These are phyloP conservation scores for Meliscaeva auricollis DNA, from an alignment of 2,888 invertebrate species.

Conservation along the genomic window DNA sequence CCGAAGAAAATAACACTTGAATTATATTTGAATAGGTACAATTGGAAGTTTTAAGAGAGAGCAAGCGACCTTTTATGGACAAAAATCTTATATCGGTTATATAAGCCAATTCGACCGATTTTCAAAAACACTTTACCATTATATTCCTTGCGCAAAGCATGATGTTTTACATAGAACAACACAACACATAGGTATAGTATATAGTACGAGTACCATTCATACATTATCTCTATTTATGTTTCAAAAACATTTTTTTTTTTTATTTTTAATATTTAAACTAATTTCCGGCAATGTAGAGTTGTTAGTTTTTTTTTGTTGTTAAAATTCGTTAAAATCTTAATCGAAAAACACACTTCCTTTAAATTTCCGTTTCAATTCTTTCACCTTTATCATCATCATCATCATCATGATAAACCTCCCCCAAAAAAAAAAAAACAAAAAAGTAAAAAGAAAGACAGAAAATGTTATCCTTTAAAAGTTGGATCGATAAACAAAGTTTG, in stretches of 20 bases:
- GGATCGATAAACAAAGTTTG: conserved; percentile 67
- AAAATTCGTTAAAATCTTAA: too few species aligned
- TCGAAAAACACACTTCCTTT: conserved; percentile 1
- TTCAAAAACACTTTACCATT: conserved; percentile 33
- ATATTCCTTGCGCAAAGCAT: conserved; percentile 37
- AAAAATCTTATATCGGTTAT: conserved; percentile 44
- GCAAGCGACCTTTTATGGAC: conserved; percentile 30
- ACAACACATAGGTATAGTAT: background rate
- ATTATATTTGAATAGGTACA: conserved; percentile 26
- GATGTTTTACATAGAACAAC: conserved; percentile 6
- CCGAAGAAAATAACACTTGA: conserved; percentile 17
- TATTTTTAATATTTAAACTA: background rate
- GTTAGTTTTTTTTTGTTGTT: too few species aligned
- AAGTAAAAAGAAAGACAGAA: conserved; percentile 20
- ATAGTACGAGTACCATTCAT: background rate
- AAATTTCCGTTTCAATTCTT: background rate
- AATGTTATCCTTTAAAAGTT: conserved; percentile 59
- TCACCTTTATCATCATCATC: conserved; percentile 17
- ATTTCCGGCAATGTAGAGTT: too few species aligned
- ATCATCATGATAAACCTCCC: conserved; percentile 17
- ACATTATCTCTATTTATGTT: background rate
- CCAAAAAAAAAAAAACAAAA: conserved; percentile 41
- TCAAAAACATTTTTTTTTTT: too few species aligned
- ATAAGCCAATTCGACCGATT: conserved; percentile 51
- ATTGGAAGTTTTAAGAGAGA: background rate